phyloP scores from a whole-genome alignment of 2,888 invertebrate genomes.

The Panopea generosa region DNA sequence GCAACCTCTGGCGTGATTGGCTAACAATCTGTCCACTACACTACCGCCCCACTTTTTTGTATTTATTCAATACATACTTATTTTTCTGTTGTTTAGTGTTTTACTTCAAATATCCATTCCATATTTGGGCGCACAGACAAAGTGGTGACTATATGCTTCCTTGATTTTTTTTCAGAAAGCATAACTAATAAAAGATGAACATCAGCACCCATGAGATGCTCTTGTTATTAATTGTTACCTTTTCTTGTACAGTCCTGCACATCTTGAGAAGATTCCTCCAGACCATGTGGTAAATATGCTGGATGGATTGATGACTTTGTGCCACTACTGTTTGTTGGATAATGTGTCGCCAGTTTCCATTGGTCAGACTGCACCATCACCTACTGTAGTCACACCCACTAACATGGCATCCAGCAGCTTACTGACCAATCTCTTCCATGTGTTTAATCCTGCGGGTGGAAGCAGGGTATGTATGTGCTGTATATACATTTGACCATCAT shows the following conservation, averaged over 20 bases:
- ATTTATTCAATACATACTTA: background rate
- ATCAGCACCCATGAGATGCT: no score
- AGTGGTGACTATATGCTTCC: no score
- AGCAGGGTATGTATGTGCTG: slow-evolving; percentile 72
- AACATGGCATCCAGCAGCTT: slow-evolving; percentile 88
- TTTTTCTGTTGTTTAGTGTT: no score
- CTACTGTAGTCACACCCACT: slow-evolving; percentile 85
- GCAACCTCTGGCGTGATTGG: no score
- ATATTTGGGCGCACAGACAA: no score
- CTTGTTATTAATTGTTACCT: no score
- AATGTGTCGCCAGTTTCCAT: slow-evolving; percentile 80
- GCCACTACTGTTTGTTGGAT: slow-evolving; percentile 93
- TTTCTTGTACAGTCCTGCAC: no score
- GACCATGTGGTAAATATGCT: slow-evolving; percentile 92
- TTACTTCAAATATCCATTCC: no score
- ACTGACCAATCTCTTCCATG: slow-evolving; percentile 92
- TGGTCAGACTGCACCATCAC: slow-evolving; percentile 79
- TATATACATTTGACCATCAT: background rate
- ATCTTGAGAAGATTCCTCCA: slow-evolving; percentile 86
- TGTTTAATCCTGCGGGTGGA: slow-evolving; percentile 89
- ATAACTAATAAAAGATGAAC: no score
- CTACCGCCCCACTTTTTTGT: background rate
- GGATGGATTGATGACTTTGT: slow-evolving; percentile 91
- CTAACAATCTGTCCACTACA: no score
- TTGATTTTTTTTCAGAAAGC: no score